Evolutionary conservation across 2,797 vertebrate species (phyloP), one percentile per base, ranked within the genome.

Genomic region (Malurus leucopterus): DNA sequence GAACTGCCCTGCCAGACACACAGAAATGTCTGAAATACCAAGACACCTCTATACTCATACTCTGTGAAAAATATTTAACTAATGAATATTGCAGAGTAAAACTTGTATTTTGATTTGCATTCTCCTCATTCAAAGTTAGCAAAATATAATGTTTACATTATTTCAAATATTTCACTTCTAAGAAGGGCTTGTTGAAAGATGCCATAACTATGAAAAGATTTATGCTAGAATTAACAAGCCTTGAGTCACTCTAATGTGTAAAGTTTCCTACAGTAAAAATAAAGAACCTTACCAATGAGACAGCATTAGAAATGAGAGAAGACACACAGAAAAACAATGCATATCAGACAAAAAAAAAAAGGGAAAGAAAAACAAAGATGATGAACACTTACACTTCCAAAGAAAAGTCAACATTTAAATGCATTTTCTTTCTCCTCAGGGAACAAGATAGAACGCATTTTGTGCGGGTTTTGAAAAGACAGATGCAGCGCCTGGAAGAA

Each of bases 391-490:
- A 90, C 19, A 95, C 18, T 57, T 89, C 46, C 6, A 40, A 57
- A 86, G 59, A 59, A 62, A 89, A 44, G 4, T 78, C 67, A 91
- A 72, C 65, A 93, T 34, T 71, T 63, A 91, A 87, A 93, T 70
- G 83, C 27, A 12, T 88, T 94, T 92, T 95, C 92, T 97, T 97
- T 97, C 96, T 97, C 96, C 96, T 98, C 96, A 96, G 96, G 96
- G 94, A 96, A 93, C 8, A 90, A 57, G 92, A 86, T 40, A 97
- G 95, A 94, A 91, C 81, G 58, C 91, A 53, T 92, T 92, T 92
- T 94, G 86, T 91, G 91, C 93, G 95, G 94, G 97, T 97, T 95
- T 97, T 95, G 97, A 95, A 95, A 97, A 95, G 90, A 96, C 82
- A 96, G 91, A 96, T 92, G 96, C 79, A 95, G 91, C 3, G 26